Percentiles rank a stretch among this genome's conserved stretches.
phyloP scores from a whole-genome alignment of 1,140 invertebrate species.

The Lasioglossum albipes region DNA sequence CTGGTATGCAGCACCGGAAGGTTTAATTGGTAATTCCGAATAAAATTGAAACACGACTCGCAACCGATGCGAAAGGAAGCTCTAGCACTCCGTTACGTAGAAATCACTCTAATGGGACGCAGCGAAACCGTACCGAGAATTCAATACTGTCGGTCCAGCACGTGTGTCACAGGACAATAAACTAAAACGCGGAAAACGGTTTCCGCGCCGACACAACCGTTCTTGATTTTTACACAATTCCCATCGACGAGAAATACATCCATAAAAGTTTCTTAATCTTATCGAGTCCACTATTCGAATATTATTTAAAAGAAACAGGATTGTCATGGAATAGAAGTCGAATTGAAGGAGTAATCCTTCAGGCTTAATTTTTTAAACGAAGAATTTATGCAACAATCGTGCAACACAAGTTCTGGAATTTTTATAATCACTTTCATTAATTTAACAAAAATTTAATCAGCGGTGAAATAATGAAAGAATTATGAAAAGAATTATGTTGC shows the following conservation, averaged over 20 bases:
- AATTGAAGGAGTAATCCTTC: too few species aligned
- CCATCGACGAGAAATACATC: neutral
- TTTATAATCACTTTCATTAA: too few species aligned
- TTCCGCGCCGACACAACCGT: neutral
- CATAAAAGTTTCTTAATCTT: neutral
- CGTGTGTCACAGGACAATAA: neutral
- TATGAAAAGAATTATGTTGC: too few species aligned
- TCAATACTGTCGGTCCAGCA: neutral
- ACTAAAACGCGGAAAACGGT: neutral
- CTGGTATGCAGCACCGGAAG: neutral
- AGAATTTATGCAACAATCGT: too few species aligned
- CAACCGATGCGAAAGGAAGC: constrained; percentile 4
- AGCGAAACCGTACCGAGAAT: constrained; percentile 5
- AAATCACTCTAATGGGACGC: neutral
- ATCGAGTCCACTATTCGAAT: too few species aligned
- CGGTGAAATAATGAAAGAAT: too few species aligned
- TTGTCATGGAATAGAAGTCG: too few species aligned
- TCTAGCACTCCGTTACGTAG: neutral
- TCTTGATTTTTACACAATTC: neutral
- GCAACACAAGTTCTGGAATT: too few species aligned
- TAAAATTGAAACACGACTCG: constrained; percentile 23
- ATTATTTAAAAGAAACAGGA: too few species aligned
- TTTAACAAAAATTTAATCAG: too few species aligned
- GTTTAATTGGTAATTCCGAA: constrained; percentile 7
- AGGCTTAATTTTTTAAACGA: too few species aligned